Conservation (phyloP, 2,113 vertebrate genomes). For the Crotophaga sulcirostris region DNA sequence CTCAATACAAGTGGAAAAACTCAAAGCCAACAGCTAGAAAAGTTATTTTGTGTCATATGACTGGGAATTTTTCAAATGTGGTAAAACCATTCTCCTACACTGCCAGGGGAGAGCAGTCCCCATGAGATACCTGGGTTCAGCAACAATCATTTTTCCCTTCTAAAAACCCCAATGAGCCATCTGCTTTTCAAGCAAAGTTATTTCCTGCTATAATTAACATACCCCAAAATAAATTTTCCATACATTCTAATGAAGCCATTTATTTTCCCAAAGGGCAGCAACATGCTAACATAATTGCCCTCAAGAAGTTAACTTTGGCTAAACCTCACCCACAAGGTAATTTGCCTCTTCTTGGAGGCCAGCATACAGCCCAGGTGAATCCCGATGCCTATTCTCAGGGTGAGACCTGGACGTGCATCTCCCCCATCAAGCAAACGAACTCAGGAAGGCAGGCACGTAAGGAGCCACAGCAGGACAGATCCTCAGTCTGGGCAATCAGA, state of each 20-base stretch:
- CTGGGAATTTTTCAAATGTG: neutral
- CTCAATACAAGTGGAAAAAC: neutral
- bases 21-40: neutral
- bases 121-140: neutral
- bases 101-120: neutral
- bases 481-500: neutral
- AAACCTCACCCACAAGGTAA: neutral
- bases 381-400: neutral
- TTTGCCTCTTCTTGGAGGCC: neutral
- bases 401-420: neutral
- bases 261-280: neutral
- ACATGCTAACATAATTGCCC: neutral
- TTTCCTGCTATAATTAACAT: neutral
- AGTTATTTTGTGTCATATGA: neutral
- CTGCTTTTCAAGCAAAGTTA: neutral
- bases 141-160: neutral
- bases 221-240: neutral
- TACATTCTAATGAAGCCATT: neutral
- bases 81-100: neutral
- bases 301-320: neutral
- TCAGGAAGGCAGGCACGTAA: neutral
- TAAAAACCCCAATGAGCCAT: neutral
- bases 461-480: neutral
- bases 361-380: neutral
- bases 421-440: neutral